Evolutionary conservation across 2,113 vertebrate genomes (phyloP).

Genomic region (Tichodroma muraria): DNA sequence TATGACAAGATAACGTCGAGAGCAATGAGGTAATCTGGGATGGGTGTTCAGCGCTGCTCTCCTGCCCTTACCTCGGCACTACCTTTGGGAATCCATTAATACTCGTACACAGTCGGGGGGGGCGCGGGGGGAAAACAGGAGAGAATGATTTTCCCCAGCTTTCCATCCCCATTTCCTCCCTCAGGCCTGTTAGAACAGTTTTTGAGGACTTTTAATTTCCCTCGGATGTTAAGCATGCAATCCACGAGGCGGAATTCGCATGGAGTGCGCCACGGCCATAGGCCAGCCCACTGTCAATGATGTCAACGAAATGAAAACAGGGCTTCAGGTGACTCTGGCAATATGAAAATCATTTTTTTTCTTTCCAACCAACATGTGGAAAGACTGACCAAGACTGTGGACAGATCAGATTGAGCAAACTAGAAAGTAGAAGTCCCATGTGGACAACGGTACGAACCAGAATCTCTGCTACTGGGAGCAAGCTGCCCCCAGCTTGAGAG

Average conservation of each 20-base stretch:
- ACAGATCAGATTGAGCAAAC: background rate
- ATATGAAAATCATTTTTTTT: background rate
- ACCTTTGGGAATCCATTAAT: background rate
- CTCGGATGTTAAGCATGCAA: background rate
- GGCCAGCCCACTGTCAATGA: background rate
- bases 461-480: background rate
- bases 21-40: background rate
- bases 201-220: background rate
- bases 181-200: background rate
- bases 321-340: background rate
- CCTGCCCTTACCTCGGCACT: background rate
- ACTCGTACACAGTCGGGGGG: background rate
- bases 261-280: accelerated
- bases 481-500: background rate
- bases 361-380: background rate
- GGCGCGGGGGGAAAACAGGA: too few relatives aligned
- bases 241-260: background rate
- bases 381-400: background rate
- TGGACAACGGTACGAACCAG: background rate
- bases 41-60: background rate
- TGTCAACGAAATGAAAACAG: background rate
- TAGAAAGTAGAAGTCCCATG: background rate
- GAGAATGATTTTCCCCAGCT: background rate
- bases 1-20: background rate
- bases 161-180: background rate